Evolutionary conservation across 2,888 invertebrate species (phyloP).

Genomic region (Octonoba sinensis): DNA sequence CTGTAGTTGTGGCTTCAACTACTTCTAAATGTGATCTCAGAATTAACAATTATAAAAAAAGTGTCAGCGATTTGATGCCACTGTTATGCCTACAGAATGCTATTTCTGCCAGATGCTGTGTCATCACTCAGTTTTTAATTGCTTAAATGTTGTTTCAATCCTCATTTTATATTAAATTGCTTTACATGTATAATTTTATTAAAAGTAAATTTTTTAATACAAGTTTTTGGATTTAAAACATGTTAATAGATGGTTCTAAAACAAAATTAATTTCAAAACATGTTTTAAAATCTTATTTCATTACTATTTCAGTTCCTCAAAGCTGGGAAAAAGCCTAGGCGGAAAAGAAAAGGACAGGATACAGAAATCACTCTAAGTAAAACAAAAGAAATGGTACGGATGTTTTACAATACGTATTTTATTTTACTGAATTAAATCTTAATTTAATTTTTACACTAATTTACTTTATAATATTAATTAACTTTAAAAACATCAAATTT

Average conservation of each 20-base stretch:
- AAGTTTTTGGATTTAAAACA: too few relatives aligned
- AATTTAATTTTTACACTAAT: neutral
- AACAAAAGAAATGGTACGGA: constrained; percentile 90
- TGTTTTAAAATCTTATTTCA: neutral
- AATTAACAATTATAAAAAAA: too few relatives aligned
- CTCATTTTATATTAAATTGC: too few relatives aligned
- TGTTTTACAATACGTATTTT: neutral
- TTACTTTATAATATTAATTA: too few relatives aligned
- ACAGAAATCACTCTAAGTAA: constrained; percentile 95
- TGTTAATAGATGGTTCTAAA: too few relatives aligned
- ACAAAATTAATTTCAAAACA: neutral
- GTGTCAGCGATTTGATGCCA: too few relatives aligned
- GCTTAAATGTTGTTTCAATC: too few relatives aligned
- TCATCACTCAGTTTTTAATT: too few relatives aligned
- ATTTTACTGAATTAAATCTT: neutral
- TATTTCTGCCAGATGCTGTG: too few relatives aligned
- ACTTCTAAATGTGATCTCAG: too few relatives aligned
- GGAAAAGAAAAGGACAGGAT: constrained; percentile 75
- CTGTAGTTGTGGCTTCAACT: too few relatives aligned
- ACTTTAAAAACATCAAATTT: neutral
- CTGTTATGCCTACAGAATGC: too few relatives aligned
- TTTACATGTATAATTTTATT: neutral
- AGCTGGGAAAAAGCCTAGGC: constrained; percentile 75
- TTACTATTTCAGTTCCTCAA: constrained; percentile 78
- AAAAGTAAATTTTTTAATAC: neutral